Conservation (phyloP, 2,113 vertebrate species). For the Poecile atricapillus region DNA sequence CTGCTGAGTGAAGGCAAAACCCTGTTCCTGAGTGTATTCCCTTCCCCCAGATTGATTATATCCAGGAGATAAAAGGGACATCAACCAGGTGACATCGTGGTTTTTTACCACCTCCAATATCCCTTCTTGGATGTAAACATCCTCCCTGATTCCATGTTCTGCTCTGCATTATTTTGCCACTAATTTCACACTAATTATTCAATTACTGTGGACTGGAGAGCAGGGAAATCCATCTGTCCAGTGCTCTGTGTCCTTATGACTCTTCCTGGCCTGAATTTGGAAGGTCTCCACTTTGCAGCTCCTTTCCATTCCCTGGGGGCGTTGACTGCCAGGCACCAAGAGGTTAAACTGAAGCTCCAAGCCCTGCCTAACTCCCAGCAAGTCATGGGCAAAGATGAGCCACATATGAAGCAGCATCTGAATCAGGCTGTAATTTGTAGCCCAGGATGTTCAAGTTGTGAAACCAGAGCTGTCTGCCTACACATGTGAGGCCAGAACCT, state of each 20-base stretch:
- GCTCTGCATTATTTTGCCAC: neutral
- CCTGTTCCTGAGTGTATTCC: neutral
- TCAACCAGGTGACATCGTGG: neutral
- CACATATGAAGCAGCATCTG: neutral
- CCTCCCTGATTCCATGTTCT: neutral
- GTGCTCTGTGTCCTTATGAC: neutral
- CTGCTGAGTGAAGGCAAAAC: neutral
- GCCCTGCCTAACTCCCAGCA: neutral
- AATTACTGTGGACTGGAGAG: neutral
- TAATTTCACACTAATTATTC: neutral
- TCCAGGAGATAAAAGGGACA: neutral
- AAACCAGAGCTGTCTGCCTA: neutral
- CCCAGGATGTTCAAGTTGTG: neutral
- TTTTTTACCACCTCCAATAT: neutral
- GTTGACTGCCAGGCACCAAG: neutral
- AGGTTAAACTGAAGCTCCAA: neutral
- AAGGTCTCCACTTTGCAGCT: neutral
- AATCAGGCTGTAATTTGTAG: neutral
- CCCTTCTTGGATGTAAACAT: neutral
- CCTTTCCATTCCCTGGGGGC: neutral
- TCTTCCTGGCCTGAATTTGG: constrained; percentile 1
- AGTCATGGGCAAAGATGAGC: neutral
- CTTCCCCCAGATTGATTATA: neutral
- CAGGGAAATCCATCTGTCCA: neutral
- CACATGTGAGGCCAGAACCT: neutral